These are phyloP conservation scores for Papilio protenor DNA, from an alignment of 2,888 invertebrate genomes.

Conservation along the genomic window DNA sequence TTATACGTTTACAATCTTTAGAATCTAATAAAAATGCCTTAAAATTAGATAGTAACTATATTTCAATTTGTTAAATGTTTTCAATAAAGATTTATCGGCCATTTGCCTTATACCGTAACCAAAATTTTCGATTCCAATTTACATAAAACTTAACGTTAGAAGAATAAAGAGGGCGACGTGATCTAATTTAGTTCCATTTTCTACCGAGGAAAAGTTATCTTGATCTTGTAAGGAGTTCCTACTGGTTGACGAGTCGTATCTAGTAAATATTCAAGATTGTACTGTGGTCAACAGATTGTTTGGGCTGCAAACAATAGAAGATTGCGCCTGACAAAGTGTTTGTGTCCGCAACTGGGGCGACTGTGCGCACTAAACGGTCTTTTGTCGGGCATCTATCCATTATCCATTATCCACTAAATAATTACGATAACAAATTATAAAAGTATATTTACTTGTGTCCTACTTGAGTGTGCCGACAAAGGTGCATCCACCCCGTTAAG, in stretches of 20 bases:
- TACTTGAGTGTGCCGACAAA: conserved; percentile 56
- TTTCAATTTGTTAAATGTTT: neutral
- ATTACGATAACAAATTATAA: neutral
- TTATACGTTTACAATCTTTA: neutral
- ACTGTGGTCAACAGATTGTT: conserved; percentile 45
- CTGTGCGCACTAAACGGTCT: conserved; percentile 68
- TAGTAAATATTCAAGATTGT: conserved; percentile 49
- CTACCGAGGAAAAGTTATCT: conserved; percentile 53
- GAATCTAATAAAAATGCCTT: neutral
- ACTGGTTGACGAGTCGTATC: conserved; percentile 50
- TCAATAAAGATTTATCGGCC: conserved; percentile 7
- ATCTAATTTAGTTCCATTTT: conserved; percentile 60
- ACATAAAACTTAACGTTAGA: conserved; percentile 44
- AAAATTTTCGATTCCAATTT: conserved; percentile 37
- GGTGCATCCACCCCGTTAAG: conserved; percentile 65
- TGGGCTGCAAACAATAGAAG: conserved; percentile 62
- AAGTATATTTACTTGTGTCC: conserved; percentile 44
- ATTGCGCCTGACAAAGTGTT: conserved; percentile 63
- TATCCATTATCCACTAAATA: conserved; percentile 50
- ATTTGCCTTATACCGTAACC: neutral
- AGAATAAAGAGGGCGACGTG: conserved; percentile 54
- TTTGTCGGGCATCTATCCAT: conserved; percentile 76
- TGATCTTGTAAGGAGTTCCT: conserved; percentile 46
- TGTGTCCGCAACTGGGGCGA: conserved; percentile 58
- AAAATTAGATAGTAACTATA: too few species aligned